Conservation (phyloP, 2,797 vertebrate species). For the Eptatretus atami region DNA sequence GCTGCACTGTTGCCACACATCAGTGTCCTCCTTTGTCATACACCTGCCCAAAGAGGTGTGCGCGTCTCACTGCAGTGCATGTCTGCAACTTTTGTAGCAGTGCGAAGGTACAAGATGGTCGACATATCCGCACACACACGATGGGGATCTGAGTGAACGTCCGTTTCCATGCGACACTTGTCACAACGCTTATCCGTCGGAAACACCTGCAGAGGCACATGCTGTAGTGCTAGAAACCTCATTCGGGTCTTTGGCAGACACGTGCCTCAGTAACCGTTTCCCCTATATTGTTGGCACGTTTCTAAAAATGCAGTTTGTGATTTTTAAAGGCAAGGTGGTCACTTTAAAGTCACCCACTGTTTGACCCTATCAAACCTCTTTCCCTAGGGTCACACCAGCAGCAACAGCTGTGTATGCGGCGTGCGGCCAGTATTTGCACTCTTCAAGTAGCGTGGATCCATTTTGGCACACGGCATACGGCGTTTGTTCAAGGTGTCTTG, state of each 20-base stretch:
- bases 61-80: background rate
- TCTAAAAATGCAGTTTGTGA: no score
- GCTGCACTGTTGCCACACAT: no score
- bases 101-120: conserved; percentile 1
- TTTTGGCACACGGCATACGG: conserved; percentile 2
- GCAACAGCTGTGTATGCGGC: background rate
- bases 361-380: no score
- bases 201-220: background rate
- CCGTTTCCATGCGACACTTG: background rate
- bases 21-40: no score
- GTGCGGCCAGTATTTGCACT: background rate
- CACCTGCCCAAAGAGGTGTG: background rate
- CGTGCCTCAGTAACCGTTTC: no score
- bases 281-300: no score
- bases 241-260: no score
- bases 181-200: background rate
- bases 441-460: background rate
- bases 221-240: background rate
- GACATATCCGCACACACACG: background rate
- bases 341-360: no score
- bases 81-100: background rate
- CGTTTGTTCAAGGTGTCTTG: background rate
- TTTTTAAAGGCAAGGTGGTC: no score
- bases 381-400: background rate
- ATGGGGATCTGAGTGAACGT: background rate